These are phyloP conservation scores for Drosophila chauvacae DNA, from an alignment of 1,140 invertebrate species.

Conservation along the genomic window DNA sequence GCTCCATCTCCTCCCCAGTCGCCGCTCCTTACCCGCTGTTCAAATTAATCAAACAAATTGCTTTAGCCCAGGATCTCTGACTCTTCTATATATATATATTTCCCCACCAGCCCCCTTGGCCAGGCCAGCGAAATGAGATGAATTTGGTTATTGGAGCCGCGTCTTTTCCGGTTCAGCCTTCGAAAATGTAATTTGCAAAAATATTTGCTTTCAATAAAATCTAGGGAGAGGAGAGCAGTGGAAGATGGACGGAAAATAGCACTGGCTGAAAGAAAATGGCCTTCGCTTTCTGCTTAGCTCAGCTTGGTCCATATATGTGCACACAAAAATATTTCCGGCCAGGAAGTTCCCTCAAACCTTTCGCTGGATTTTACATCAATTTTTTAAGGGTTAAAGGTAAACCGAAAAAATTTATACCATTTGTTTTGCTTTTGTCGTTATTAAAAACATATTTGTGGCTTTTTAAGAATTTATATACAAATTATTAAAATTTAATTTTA, in stretches of 20 bases:
- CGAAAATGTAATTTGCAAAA: conserved; percentile 77
- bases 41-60: conserved; percentile 83
- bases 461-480: neutral
- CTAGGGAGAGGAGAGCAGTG: neutral
- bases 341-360: conserved; percentile 25
- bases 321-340: conserved; percentile 1
- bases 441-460: no score
- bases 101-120: conserved; percentile 9
- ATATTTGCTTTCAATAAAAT: conserved; percentile 78
- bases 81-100: conserved; percentile 22
- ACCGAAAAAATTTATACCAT: no score
- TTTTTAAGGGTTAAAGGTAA: neutral
- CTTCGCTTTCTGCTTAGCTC: conserved; percentile 42
- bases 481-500: neutral
- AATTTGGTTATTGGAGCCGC: conserved; percentile 40
- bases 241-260: conserved; percentile 16
- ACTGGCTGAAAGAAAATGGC: conserved; percentile 24
- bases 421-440: neutral
- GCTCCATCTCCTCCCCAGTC: conserved; percentile 1
- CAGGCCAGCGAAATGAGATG: conserved; percentile 28
- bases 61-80: conserved; percentile 58
- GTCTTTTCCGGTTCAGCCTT: conserved; percentile 42
- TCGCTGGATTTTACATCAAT: neutral
- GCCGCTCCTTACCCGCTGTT: conserved; percentile 18
- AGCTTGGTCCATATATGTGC: conserved; percentile 29